phyloP scores from a whole-genome alignment of 1,140 invertebrate genomes.

The Coptotermes formosanus region DNA sequence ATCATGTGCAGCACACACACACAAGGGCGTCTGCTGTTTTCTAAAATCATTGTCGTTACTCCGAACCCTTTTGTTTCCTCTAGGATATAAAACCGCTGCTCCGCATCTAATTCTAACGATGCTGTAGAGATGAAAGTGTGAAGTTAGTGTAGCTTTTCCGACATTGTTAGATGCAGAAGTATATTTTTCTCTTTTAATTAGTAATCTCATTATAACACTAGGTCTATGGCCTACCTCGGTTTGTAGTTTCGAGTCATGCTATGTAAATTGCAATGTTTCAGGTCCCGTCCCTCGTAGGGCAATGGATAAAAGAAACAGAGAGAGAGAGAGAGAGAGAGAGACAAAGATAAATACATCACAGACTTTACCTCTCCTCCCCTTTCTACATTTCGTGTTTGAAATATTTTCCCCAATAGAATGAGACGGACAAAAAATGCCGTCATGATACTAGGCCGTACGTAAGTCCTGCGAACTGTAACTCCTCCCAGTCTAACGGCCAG shows the following conservation, averaged over 20 bases:
- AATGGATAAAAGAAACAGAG: not conserved
- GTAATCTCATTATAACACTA: not conserved
- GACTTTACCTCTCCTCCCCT: not conserved
- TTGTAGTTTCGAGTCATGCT: not conserved
- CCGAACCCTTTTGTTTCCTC: too few relatives aligned
- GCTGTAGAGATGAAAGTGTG: not conserved
- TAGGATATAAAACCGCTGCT: too few relatives aligned
- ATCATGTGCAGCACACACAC: too few relatives aligned
- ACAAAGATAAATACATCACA: not conserved
- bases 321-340: not conserved
- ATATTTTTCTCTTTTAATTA: not conserved
- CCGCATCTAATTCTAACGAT: not conserved
- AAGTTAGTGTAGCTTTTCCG: not conserved
- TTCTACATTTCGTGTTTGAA: not conserved
- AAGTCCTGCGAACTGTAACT: not conserved
- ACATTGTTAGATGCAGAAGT: not conserved
- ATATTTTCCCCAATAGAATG: not conserved
- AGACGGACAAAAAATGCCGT: not conserved
- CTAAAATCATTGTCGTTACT: too few relatives aligned
- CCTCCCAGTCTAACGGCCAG: not conserved
- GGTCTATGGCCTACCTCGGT: not conserved
- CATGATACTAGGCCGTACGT: not conserved
- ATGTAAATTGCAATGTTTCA: not conserved
- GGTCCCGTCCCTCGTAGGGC: too few relatives aligned
- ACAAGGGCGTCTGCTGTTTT: too few relatives aligned